phyloP scores from a whole-genome alignment of 2,797 vertebrate genomes.

The Notolepis coatsorum region DNA sequence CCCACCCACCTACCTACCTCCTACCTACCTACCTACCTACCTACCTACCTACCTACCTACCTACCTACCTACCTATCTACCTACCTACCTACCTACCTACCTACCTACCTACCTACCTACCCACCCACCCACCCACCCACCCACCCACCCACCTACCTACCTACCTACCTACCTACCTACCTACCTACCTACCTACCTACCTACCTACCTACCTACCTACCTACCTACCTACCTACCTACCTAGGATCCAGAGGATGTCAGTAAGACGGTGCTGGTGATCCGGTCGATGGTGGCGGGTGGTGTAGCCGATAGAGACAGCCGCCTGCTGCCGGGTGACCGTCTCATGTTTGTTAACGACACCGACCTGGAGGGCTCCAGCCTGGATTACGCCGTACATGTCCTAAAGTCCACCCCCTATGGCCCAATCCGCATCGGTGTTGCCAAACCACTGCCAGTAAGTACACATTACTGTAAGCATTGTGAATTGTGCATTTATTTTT shows the following conservation, averaged over 20 bases:
- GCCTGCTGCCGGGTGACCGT: conserved; percentile 92
- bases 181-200: background rate
- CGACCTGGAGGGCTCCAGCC: conserved; percentile 88
- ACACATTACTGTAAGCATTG: no score
- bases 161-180: background rate
- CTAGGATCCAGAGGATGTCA: conserved; percentile 92
- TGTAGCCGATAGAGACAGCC: conserved; percentile 89
- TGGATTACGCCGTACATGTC: conserved; percentile 92
- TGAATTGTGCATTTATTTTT: no score
- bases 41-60: no score
- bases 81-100: conserved; percentile 3
- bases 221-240: conserved; percentile 1
- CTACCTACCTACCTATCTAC: background rate
- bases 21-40: no score
- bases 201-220: background rate
- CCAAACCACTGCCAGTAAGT: conserved; percentile 92
- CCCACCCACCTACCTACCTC: no score
- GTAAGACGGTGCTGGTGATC: conserved; percentile 93
- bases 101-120: conserved; percentile 13
- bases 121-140: background rate
- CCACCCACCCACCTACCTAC: no score
- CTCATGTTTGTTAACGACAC: conserved; percentile 93
- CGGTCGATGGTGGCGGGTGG: conserved; percentile 93
- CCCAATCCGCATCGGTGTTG: conserved; percentile 88
- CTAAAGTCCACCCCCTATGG: conserved; percentile 90